A percentile compares a stretch with the other conserved stretches of the same genome.
These are phyloP conservation scores for Rotaria socialis DNA, from an alignment of 2,888 invertebrate species.

Conservation along the genomic window DNA sequence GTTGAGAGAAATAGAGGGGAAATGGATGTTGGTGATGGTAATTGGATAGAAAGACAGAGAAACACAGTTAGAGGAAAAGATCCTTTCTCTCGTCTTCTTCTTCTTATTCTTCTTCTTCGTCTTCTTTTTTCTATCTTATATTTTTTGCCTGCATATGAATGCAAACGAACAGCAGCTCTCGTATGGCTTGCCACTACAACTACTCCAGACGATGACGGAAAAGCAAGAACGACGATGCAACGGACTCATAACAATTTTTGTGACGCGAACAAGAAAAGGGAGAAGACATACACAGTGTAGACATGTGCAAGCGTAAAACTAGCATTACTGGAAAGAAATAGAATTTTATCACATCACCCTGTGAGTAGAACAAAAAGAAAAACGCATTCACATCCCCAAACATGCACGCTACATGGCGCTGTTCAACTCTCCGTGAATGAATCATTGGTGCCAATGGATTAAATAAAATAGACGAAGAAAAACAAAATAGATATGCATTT, in stretches of 20 bases:
- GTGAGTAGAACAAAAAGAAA: neutral
- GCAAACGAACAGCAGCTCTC: neutral
- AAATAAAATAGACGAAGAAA: neutral
- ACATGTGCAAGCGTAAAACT: neutral
- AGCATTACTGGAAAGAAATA: neutral
- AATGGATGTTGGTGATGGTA: neutral
- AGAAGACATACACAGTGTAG: neutral
- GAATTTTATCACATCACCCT: neutral
- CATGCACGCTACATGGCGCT: neutral
- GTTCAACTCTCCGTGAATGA: neutral
- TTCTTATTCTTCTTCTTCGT: neutral
- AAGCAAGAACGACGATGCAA: neutral
- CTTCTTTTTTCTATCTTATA: neutral
- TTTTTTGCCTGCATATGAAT: constrained; percentile 9
- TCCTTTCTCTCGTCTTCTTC: neutral
- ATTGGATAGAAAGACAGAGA: constrained; percentile 13
- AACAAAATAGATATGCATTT: neutral
- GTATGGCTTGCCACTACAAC: neutral
- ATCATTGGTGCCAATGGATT: neutral
- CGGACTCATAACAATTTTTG: neutral
- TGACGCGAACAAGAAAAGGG: constrained; percentile 19
- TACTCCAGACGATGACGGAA: neutral
- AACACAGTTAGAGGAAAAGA: neutral
- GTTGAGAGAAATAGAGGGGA: neutral
- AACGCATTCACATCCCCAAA: neutral